phyloP scores from a whole-genome alignment of 2,113 vertebrate genomes.

The Lagopus leucura region DNA sequence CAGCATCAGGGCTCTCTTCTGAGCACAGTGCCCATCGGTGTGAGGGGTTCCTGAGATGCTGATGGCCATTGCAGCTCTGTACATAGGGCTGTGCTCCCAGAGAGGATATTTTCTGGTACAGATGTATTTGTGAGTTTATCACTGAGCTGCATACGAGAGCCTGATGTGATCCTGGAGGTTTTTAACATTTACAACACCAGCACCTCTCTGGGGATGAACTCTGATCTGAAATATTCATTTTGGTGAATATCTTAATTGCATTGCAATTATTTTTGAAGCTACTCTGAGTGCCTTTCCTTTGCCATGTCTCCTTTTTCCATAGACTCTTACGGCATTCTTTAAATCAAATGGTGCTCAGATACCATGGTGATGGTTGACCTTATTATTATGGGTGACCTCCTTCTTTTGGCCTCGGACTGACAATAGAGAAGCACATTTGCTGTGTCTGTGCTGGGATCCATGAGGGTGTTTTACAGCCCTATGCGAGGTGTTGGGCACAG shows the following conservation, averaged over 20 bases:
- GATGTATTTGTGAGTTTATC: not conserved
- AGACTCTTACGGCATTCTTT: conserved; percentile 61
- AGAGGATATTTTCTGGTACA: not conserved
- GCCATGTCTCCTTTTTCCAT: conserved; percentile 51
- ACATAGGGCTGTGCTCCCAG: not conserved
- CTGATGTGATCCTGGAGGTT: not conserved
- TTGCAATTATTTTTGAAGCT: conserved; percentile 68
- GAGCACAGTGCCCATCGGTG: not conserved
- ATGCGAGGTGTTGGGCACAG: not conserved
- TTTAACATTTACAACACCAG: conserved; percentile 13
- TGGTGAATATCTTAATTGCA: conserved; percentile 65
- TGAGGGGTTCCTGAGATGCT: not conserved
- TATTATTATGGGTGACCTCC: conserved; percentile 67
- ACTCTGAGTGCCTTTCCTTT: conserved; percentile 52
- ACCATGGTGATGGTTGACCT: conserved; percentile 74
- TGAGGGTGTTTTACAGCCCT: not conserved
- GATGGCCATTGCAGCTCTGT: fast-evolving
- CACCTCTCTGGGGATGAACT: not conserved
- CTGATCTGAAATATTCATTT: conserved; percentile 61
- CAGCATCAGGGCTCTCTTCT: not conserved
- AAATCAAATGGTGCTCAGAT: conserved; percentile 64
- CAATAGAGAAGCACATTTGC: conserved; percentile 16
- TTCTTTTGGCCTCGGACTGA: conserved; percentile 58
- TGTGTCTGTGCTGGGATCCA: not conserved
- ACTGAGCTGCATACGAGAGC: not conserved